Conservation (phyloP, 2,113 vertebrate species). For the Stegostoma tigrinum region DNA sequence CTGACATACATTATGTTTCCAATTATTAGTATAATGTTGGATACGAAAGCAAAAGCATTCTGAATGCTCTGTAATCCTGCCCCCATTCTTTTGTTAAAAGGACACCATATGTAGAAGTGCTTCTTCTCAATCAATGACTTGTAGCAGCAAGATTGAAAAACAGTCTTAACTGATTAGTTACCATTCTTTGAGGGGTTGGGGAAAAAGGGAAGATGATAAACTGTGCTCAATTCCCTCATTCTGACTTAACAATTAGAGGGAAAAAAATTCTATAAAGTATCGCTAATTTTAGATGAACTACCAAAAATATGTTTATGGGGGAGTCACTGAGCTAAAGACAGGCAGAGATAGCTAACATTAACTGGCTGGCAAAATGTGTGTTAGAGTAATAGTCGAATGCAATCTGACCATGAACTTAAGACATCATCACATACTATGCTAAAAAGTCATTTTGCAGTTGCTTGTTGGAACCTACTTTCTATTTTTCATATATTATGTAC, state of each 20-base stretch:
- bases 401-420: background rate
- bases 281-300: background rate
- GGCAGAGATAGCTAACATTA: background rate
- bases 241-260: background rate
- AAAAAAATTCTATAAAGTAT: background rate
- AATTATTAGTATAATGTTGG: background rate
- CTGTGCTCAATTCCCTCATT: background rate
- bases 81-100: background rate
- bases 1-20: background rate
- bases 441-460: background rate
- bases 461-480: background rate
- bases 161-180: background rate
- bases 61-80: background rate
- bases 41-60: background rate
- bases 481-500: background rate
- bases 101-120: background rate
- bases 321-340: background rate
- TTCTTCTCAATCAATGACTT: background rate
- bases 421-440: background rate
- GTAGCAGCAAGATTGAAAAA: constrained; percentile 10
- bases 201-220: background rate
- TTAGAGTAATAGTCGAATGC: background rate
- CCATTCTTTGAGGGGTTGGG: background rate
- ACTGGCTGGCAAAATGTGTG: background rate
- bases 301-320: background rate